Conservation (phyloP, 37 sponge, comb jelly and placozoan genomes). For the Cladorhizidae sp. region DNA sequence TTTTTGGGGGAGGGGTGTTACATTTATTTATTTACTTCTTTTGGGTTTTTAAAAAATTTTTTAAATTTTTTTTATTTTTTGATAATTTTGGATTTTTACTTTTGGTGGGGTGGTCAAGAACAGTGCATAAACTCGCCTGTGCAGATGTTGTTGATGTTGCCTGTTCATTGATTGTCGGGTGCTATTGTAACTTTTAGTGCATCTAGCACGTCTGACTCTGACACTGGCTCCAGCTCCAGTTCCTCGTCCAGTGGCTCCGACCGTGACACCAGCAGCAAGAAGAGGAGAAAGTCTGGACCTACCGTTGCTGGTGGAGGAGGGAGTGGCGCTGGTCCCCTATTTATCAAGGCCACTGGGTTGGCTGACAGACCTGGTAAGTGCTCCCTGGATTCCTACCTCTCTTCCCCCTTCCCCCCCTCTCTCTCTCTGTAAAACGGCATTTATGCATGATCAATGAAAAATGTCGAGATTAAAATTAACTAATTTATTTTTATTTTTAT, state of each 20-base stretch:
- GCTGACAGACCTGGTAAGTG: slow-evolving; percentile 31
- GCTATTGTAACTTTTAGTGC: slow-evolving; percentile 11
- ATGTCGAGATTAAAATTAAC: too few relatives aligned
- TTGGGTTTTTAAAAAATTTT: too few relatives aligned
- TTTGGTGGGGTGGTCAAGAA: not conserved
- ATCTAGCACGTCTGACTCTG: slow-evolving; percentile 15
- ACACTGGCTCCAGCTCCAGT: slow-evolving; percentile 11
- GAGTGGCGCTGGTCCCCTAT: not conserved
- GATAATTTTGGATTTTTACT: not conserved
- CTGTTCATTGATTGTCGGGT: not conserved
- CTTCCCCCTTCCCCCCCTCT: too few relatives aligned
- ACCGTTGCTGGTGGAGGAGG: not conserved
- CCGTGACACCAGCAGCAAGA: not conserved
- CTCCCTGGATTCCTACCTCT: too few relatives aligned
- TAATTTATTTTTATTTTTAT: too few relatives aligned
- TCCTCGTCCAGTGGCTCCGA: slow-evolving; percentile 35
- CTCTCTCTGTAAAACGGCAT: too few relatives aligned
- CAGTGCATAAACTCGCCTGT: too few relatives aligned
- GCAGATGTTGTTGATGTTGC: too few relatives aligned
- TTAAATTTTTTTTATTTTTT: not conserved
- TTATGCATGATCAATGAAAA: too few relatives aligned
- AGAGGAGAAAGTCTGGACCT: slow-evolving; percentile 9
- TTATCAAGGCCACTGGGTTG: slow-evolving; percentile 36
- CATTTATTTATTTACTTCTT: too few relatives aligned
- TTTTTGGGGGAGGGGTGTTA: too few relatives aligned